Conservation (phyloP, 2,797 vertebrate genomes). For the Danio tinwini region DNA sequence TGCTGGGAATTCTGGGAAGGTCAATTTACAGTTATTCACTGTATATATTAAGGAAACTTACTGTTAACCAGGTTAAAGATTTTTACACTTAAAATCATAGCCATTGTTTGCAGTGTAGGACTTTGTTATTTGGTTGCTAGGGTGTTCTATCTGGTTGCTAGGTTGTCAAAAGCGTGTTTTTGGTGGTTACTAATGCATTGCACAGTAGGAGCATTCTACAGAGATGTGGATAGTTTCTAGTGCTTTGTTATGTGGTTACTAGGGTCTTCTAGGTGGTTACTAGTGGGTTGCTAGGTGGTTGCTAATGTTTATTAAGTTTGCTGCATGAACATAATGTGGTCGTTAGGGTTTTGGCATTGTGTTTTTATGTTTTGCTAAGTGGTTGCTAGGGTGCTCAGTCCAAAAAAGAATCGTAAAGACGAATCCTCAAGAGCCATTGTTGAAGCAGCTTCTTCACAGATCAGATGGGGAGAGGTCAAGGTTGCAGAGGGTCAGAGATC, state of each 20-base stretch:
- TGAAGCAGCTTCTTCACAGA: slow-evolving; percentile 6
- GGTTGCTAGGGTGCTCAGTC: not conserved
- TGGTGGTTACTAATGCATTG: too few relatives aligned
- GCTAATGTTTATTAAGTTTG: not conserved
- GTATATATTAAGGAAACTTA: too few relatives aligned
- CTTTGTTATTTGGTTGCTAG: too few relatives aligned
- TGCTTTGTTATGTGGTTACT: not conserved
- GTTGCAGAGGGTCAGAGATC: slow-evolving; percentile 46
- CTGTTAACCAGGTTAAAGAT: too few relatives aligned
- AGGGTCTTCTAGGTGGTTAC: not conserved
- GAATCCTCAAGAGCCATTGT: not conserved
- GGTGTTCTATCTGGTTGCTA: too few relatives aligned
- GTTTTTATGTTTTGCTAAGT: not conserved
- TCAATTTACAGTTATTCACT: too few relatives aligned
- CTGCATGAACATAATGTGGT: not conserved
- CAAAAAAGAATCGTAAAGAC: not conserved
- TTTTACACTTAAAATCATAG: too few relatives aligned
- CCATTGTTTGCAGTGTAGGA: too few relatives aligned
- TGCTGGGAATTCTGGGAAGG: too few relatives aligned
- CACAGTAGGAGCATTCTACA: too few relatives aligned
- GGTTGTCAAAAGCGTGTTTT: too few relatives aligned
- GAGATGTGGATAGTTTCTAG: too few relatives aligned
- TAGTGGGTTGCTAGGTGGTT: not conserved
- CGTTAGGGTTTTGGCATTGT: not conserved
- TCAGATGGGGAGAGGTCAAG: slow-evolving; percentile 46